Evolutionary conservation across 1,140 invertebrate species (phyloP), one percentile per base, ranked within the genome.

Genomic region (Uloborus diversus): DNA sequence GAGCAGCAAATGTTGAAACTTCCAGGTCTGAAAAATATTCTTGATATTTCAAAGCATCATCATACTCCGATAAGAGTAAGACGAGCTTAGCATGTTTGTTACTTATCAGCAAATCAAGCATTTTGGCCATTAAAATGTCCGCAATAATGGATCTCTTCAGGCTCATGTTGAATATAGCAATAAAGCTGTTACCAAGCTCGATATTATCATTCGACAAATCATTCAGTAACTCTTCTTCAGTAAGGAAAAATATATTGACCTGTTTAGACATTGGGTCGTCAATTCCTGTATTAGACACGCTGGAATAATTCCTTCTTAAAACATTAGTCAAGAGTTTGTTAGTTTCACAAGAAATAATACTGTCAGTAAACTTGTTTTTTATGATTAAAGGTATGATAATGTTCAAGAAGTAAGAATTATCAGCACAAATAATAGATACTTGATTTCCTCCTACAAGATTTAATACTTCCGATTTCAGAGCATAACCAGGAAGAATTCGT

Each of bases 311-410:
- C n/a, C n/a, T n/a, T n/a, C n/a, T n/a, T n/a, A n/a, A n/a, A n/a
- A n/a, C n/a, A n/a, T n/a, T n/a, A n/a, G n/a, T n/a, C 25, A 78
- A 57, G 13, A 78, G n/a, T 33, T 37, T 25, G 32, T 23, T 57
- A 37, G 61, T 30, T 42, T 78, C 73, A 57, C 61, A 78, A 66
- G 32, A 78, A n/a, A 66, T 13, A 3, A 78, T n/a, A 66, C 66
- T 47, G 13, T 78, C 33, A 9, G 42, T 13, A 28, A 64, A 78
- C 42, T 65, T 33, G n/a, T 49, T 78, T 13, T 61, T 65, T 20
- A 78, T 17, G 20, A 78, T 56, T 14, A 78, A 37, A 13, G 73
- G 73, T 0, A 78, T 2, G 4, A 66, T 11, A 35, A 49, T 32
- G n/a, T 69, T 79, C 30, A 69, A 28, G 35, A 32, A 79, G 33